These are phyloP conservation scores for Micrastur ruficollis DNA, from an alignment of 2,797 vertebrate species.

Conservation along the genomic window DNA sequence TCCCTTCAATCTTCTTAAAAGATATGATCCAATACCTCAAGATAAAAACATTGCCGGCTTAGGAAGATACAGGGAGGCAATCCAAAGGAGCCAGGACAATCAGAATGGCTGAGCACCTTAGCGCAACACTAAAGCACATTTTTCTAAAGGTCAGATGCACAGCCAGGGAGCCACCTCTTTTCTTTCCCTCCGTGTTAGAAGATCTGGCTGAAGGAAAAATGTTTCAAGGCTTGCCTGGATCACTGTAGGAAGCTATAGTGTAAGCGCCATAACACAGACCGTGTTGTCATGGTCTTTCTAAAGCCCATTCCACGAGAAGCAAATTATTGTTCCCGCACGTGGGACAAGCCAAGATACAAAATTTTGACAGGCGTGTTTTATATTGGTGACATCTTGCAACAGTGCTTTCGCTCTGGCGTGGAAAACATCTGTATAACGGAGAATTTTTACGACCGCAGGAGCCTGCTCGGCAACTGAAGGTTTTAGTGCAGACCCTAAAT, in stretches of 20 bases:
- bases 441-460: not conserved
- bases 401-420: not conserved
- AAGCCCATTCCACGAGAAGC: not conserved
- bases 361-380: not conserved
- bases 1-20: constrained; percentile 34
- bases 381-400: not conserved
- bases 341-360: not conserved
- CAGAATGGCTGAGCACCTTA: not conserved
- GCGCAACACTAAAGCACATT: not conserved
- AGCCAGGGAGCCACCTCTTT: not conserved
- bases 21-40: not conserved
- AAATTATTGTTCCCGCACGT: accelerated
- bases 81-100: not conserved
- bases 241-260: not conserved
- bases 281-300: not conserved
- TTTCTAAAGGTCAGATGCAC: not conserved
- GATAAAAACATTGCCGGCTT: not conserved
- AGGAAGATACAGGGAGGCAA: not conserved
- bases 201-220: not conserved
- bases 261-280: not conserved
- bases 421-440: not conserved
- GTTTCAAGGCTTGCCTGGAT: not conserved
- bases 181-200: not conserved
- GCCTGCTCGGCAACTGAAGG: not conserved
- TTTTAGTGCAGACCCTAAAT: not conserved